Evolutionary conservation across 64 coral and sea anemone species (phyloP).

Genomic region (Porites lutea): DNA sequence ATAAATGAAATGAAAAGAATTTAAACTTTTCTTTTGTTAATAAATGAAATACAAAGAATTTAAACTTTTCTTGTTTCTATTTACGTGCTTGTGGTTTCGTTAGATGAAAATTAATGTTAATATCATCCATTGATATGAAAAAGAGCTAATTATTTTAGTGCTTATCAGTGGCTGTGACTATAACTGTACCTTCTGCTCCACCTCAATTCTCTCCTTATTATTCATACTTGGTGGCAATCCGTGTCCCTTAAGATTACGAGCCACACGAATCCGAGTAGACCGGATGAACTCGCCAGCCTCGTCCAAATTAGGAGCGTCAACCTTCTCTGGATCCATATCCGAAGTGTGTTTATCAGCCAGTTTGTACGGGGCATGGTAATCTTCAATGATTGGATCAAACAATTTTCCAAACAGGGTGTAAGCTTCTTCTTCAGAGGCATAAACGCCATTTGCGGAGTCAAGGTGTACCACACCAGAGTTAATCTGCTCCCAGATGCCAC

Average conservation of each 20-base stretch:
- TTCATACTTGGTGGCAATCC: slow-evolving; percentile 73
- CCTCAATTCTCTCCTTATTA: slow-evolving; percentile 75
- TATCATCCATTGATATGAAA: too few species aligned
- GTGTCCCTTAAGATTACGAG: slow-evolving; percentile 82
- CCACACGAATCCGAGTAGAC: slow-evolving; percentile 94
- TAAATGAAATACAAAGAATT: too few species aligned
- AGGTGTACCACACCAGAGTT: slow-evolving; percentile 78
- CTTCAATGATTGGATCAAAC: slow-evolving; percentile 78
- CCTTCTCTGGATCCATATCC: slow-evolving; percentile 83
- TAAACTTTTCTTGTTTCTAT: too few species aligned
- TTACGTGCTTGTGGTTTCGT: too few species aligned
- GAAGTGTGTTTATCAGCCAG: slow-evolving; percentile 79
- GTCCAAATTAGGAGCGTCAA: slow-evolving; percentile 77
- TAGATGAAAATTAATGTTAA: too few species aligned
- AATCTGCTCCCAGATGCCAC: slow-evolving; percentile 66
- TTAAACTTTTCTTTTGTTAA: too few species aligned
- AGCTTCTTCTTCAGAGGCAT: slow-evolving; percentile 84
- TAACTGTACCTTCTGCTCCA: slow-evolving; percentile 83
- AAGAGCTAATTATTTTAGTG: too few species aligned
- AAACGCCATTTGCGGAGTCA: slow-evolving; percentile 81
- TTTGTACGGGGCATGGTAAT: slow-evolving; percentile 88
- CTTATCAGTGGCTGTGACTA: too few species aligned
- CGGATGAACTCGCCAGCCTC: slow-evolving; percentile 75
- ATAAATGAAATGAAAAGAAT: too few species aligned
- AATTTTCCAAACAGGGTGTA: slow-evolving; percentile 73